Evolutionary conservation across 2,888 invertebrate species (phyloP), one percentile per base, ranked within the genome.

Genomic region (Noctua pronuba): DNA sequence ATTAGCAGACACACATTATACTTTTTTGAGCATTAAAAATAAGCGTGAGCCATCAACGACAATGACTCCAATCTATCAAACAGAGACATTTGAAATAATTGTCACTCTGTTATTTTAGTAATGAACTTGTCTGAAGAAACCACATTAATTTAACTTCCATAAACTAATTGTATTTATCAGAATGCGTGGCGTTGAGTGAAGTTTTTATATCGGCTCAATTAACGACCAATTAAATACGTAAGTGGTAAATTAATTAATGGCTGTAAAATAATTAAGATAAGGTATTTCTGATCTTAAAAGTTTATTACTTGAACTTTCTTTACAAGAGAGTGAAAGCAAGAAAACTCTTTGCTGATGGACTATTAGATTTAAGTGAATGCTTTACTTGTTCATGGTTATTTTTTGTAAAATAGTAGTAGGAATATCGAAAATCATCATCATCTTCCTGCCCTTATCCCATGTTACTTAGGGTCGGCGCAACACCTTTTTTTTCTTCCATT

Each of bases 201-300:
- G 78, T 88, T 88, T 85, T 87, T 89, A 87, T 88, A 88, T 88
- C 82, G 72, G 81, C 80, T 87, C 86, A 89, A 92, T 90, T 90
- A 88, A 79, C 80, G 85, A 88, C 85, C 89, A 91, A 91, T 90
- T 90, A 90, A 88, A 78, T 65, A 75, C 77, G 75, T 83, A 83
- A 85, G 78, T 83, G 67, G 58, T 60, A 73, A 73, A 71, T 84
- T 73, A 88, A 88, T 83, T 82, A 80, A 86, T 87, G 85, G 81
- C 86, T 77, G 84, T 85, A 81, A 83, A 89, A 82, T 86, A 82
- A 82, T 77, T 66, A 35, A 86, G 90, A 90, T 90, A 88, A 88
- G 85, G 86, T 66, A 64, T 73, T 71, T 55, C 60, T 44, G n/a
- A 55, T 66, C 60, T 75, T 21, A 58, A 31, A 62, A 35, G n/a